Base-by-base conservation (phyloP, 2,888 invertebrate species). In the Drosophila sordidapex region DNA sequence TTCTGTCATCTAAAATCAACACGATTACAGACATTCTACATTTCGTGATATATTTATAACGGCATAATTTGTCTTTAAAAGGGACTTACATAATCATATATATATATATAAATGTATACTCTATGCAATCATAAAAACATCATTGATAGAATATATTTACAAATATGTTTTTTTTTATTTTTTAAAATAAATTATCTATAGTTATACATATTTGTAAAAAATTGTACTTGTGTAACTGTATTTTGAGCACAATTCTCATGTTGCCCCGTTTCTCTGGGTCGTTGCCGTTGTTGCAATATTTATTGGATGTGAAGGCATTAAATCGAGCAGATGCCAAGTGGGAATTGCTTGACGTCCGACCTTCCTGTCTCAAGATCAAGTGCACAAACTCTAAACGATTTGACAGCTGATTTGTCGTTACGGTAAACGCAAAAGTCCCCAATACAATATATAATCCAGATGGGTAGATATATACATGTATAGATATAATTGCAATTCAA, bases 191-290 rank as follows among this genome's bases (percentile, higher is more conserved):
- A 38, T 38, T 4, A n/a, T 21, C 21, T 1, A 38, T 8, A 38
- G 18, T 8, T 4, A 38, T 25, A 25, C 2, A 25, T 25, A 25
- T 25, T 25, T 25, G 25, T 25, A 25, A 25, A 2, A 25, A 25
- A 25, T 25, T 25, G 25, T 25, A 25, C 25, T 25, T 25, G 25
- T 27, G 27, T 40, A 13, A 21, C 13, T 15, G 46, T 21, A 46
- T 15, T 7, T 46, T 21, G 21, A 11, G 13, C 6, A 46, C 21
- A 52, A 60, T 49, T 70, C 54, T 3, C 54, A 64, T 52, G 15
- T 29, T 46, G 40, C 15, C 61, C 52, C 43, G 66, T 59, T 65
- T 62, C 31, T 60, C 63, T 61, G 60, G 29, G 35, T 68, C 58
- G 48, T 29, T 54, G 27, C 61, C n/a, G n/a, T 36, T 57, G 29